These are phyloP conservation scores for Porites rus DNA, from an alignment of 92 coral and sea anemone species.

Conservation along the genomic window DNA sequence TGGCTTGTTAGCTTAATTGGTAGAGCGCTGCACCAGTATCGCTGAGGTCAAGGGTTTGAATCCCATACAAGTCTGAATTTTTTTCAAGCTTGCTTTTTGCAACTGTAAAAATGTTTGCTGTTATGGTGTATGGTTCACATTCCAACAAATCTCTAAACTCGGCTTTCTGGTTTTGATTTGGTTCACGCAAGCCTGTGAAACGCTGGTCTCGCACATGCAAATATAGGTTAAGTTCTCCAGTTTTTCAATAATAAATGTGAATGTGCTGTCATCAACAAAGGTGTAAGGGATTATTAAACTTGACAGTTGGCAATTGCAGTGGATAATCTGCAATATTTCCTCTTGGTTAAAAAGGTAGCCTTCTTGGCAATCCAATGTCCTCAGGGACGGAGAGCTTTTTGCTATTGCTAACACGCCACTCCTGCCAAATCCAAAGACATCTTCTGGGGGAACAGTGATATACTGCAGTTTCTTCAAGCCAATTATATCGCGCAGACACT, in stretches of 20 bases:
- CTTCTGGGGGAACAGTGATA: conserved; percentile 7
- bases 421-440: conserved; percentile 2
- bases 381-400: conserved; percentile 14
- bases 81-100: too few relatives aligned
- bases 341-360: not conserved
- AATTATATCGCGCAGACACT: not conserved
- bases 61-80: too few relatives aligned
- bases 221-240: not conserved
- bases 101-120: conserved; percentile 1
- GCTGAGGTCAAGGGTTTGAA: too few relatives aligned
- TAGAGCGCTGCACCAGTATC: too few relatives aligned
- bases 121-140: conserved; percentile 12
- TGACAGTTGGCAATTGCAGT: not conserved
- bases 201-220: conserved; percentile 12
- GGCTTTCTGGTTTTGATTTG: not conserved
- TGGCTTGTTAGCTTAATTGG: too few relatives aligned
- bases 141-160: not conserved
- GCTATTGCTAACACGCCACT: not conserved
- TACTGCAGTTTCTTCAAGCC: not conserved
- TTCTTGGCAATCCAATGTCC: conserved; percentile 11
- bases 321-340: not conserved
- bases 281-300: conserved; percentile 1
- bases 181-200: conserved; percentile 6
- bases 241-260: conserved; percentile 2
- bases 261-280: conserved; percentile 14